Base-by-base conservation (phyloP, 2,888 invertebrate genomes). In the Tupiocoris notatus region DNA sequence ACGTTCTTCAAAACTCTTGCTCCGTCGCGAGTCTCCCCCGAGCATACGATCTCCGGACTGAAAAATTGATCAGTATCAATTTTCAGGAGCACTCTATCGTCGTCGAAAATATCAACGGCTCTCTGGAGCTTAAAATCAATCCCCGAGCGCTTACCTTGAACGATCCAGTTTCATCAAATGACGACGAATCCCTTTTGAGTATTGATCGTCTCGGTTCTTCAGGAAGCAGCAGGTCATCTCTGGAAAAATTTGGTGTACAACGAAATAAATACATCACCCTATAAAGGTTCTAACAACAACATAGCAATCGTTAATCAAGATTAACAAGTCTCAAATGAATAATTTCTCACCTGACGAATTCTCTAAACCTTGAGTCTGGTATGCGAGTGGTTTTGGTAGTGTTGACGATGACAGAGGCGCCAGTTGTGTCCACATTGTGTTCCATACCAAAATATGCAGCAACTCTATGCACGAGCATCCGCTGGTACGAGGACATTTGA, bases 391-490 rank as follows among this genome's bases (percentile, higher is more conserved):
- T 87, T 80, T 88, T 88, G 67, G 92, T 93, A 83, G 94, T 93
- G 79, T 95, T 93, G 0, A 94, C 93, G 73, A 95, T 89, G 73
- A 95, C 93, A 73, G 92, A 91, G 84, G 90, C 91, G 78, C 93
- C 94, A 17, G 89, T 88, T 79, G 91, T 89, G 85, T 97, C 97
- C 21, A 96, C 91, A 83, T 95, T 95, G 84, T 98, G 97, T 75
- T 95, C 93, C 88, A 98, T 90, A 75, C 96, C 95, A 86, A 96
- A 97, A 83, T 93, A 93, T 18, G 95, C 92, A 0, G 97, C 95
- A 78, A 94, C 93, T 39, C 97, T 90, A 84, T 98, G 98, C 0
- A 97, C 95, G 81, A 98, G 85, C 96, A 98, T 96, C 25, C 98
- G 89, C 79, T 96, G 95, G 87, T 98, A 98, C 73, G 96, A 96